Conservation (phyloP, 23 tunicate species). For the Styela clava region DNA sequence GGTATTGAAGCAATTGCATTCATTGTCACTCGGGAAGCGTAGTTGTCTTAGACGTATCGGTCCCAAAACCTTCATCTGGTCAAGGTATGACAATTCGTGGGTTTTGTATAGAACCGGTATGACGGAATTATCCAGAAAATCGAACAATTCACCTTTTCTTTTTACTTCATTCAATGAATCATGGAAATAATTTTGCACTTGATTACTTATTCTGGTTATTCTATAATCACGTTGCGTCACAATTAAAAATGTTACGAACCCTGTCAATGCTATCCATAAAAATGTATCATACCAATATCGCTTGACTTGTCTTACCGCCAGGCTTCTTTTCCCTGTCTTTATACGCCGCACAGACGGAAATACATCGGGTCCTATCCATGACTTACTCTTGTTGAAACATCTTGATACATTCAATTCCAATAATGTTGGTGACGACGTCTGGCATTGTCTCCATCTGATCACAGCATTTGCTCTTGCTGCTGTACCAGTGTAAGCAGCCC, state of each 20-base stretch:
- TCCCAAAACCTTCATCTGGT: slow-evolving; percentile 36
- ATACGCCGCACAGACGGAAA: slow-evolving; percentile 26
- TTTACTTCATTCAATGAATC: slow-evolving; percentile 27
- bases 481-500: slow-evolving; percentile 56
- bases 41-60: slow-evolving; percentile 56
- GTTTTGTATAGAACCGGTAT: slow-evolving; percentile 35
- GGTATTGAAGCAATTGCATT: not conserved
- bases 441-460: slow-evolving; percentile 34
- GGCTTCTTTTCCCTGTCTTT: slow-evolving; percentile 50
- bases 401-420: not conserved
- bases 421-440: too few relatives aligned
- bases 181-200: slow-evolving; percentile 17
- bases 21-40: slow-evolving; percentile 11
- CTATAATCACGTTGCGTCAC: slow-evolving; percentile 41
- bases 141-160: slow-evolving; percentile 20
- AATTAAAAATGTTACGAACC: slow-evolving; percentile 33
- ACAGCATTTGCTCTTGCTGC: slow-evolving; percentile 39
- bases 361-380: not conserved
- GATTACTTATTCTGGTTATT: slow-evolving; percentile 22
- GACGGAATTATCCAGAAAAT: slow-evolving; percentile 38
- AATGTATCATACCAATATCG: slow-evolving; percentile 61
- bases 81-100: not conserved
- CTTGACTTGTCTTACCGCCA: slow-evolving; percentile 65
- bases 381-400: not conserved
- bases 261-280: slow-evolving; percentile 37